These are phyloP conservation scores for Colistium nudipinnis DNA, from an alignment of 2,113 vertebrate species.

Conservation along the genomic window DNA sequence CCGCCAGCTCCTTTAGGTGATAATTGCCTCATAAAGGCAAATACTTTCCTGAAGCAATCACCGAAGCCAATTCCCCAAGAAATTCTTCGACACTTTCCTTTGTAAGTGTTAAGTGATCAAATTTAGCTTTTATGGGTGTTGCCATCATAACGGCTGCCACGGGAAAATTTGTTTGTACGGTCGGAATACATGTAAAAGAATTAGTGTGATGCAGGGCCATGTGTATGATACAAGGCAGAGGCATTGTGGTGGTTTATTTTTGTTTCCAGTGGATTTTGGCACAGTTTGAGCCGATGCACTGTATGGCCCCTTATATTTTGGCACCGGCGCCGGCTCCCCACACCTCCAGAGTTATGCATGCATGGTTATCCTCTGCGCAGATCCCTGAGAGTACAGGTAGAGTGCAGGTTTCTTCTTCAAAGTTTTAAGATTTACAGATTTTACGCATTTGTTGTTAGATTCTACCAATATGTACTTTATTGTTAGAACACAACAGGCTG, in stretches of 20 bases:
- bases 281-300: slow-evolving; percentile 31
- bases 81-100: slow-evolving; percentile 54
- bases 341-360: slow-evolving; percentile 27
- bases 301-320: slow-evolving; percentile 52
- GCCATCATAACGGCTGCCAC: slow-evolving; percentile 48
- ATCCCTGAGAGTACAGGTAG: slow-evolving; percentile 26
- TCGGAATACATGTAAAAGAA: slow-evolving; percentile 50
- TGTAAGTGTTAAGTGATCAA: slow-evolving; percentile 64
- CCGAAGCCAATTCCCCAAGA: slow-evolving; percentile 48
- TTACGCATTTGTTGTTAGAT: slow-evolving; percentile 34
- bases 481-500: neutral
- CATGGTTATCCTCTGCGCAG: slow-evolving; percentile 45
- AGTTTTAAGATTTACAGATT: slow-evolving; percentile 38
- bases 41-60: slow-evolving; percentile 71
- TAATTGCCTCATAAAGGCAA: slow-evolving; percentile 78
- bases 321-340: slow-evolving; percentile 22
- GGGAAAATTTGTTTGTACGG: slow-evolving; percentile 67
- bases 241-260: slow-evolving; percentile 58
- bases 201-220: slow-evolving; percentile 57
- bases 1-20: slow-evolving; percentile 71
- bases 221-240: slow-evolving; percentile 51
- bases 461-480: slow-evolving; percentile 25
- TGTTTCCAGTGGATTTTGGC: slow-evolving; percentile 58
- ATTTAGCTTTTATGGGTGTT: slow-evolving; percentile 53
- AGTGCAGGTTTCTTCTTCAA: neutral